Evolutionary conservation across 2,888 invertebrate genomes (phyloP).

Genomic region (Malthinus flaveolus): DNA sequence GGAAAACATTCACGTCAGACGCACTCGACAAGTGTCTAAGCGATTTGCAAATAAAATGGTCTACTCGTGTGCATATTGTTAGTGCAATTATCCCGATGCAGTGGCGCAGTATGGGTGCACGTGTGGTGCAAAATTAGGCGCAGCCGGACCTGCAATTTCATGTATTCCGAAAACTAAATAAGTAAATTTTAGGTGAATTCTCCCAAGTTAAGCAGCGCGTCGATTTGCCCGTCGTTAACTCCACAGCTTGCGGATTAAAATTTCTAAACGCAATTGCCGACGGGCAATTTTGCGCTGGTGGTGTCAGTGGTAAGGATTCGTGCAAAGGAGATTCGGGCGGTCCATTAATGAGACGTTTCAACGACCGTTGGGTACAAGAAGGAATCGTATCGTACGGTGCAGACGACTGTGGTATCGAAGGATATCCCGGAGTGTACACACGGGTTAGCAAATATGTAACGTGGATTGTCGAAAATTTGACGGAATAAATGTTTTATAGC

Average conservation of each 20-base stretch:
- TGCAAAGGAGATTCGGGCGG: constrained; percentile 80
- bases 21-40: too few species aligned
- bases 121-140: background rate
- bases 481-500: background rate
- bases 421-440: constrained; percentile 85
- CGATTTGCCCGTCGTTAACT: constrained; percentile 20
- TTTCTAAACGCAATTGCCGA: background rate
- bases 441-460: constrained; percentile 78
- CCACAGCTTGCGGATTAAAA: constrained; percentile 10
- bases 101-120: too few species aligned
- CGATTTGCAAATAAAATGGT: too few species aligned
- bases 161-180: constrained; percentile 50
- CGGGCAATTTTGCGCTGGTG: constrained; percentile 47
- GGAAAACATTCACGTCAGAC: too few species aligned
- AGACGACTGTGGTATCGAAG: constrained; percentile 81
- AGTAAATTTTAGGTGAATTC: background rate
- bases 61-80: too few species aligned
- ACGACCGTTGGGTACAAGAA: constrained; percentile 44
- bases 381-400: constrained; percentile 83
- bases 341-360: too few species aligned
- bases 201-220: constrained; percentile 18
- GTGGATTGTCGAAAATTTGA: constrained; percentile 72
- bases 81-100: too few species aligned
- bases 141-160: constrained; percentile 49
- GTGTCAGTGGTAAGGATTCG: constrained; percentile 60